A percentile compares a stretch with the other conserved stretches of the same genome.
phyloP scores from a whole-genome alignment of 2,113 vertebrate species.

The Sapayoa aenigma region DNA sequence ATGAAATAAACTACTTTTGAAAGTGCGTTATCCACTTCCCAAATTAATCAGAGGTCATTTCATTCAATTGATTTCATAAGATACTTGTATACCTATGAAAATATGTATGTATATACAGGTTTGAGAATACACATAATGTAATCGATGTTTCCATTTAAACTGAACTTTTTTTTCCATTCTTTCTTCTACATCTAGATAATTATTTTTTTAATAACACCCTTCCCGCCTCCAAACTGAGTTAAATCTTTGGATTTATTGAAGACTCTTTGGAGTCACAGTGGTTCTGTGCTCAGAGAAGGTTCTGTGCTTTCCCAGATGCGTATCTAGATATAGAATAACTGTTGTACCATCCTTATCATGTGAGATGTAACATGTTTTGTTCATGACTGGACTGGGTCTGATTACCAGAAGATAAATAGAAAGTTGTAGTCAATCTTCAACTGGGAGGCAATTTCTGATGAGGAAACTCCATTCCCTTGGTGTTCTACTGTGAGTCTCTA shows the following conservation, averaged over 20 bases:
- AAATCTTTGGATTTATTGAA: neutral
- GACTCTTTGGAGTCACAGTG: neutral
- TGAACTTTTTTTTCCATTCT: neutral
- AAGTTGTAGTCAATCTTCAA: neutral
- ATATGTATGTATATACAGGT: neutral
- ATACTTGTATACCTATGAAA: neutral
- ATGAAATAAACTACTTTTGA: neutral
- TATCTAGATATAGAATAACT: neutral
- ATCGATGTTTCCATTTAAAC: neutral
- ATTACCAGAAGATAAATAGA: neutral
- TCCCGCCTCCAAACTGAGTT: neutral
- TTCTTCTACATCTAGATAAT: neutral
- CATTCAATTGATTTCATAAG: neutral
- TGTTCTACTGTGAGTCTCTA: neutral
- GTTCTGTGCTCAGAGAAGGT: neutral
- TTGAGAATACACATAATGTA: neutral
- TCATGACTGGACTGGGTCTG: neutral
- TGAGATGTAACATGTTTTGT: rapidly evolving
- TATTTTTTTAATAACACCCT: rapidly evolving
- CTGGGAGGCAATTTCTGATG: neutral
- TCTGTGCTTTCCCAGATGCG: neutral
- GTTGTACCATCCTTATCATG: neutral
- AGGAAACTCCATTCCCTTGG: neutral
- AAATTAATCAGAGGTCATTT: neutral
- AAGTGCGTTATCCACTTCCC: neutral